Evolutionary conservation across 2,113 vertebrate species (phyloP), one percentile per base, ranked within the genome.

Genomic region (Semnornis frantzii): DNA sequence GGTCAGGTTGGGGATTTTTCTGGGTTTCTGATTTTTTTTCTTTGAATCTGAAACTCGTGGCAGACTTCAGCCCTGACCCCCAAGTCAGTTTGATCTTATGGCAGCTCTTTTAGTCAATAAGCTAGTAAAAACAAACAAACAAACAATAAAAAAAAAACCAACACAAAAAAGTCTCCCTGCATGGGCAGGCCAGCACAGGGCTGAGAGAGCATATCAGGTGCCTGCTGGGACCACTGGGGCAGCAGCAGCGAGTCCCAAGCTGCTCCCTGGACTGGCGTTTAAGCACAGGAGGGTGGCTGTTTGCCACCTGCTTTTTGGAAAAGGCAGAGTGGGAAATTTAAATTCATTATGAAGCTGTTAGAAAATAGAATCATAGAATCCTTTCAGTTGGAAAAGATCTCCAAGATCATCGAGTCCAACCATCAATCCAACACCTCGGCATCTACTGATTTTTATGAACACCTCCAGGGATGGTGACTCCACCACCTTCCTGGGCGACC

Each of bases 111-210:
- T 7, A 54, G n/a, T 48, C 19, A 15, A 9, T 52, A 52, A 82
- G 4, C 0, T 1, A 64, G 20, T 5, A 34, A 39, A 79, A 64
- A 30, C 31, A 48, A 48, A 46, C 15, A 39, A 39, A 39, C 44
- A 15, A 12, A 37, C 37, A 37, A 37, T 9, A 37, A 37, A 7
- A 52, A 24, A 52, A 12, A n/a, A n/a, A n/a, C n/a, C 11, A 13
- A 18, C 44, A 15, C 50, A 3, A 30, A 10, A 21, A 62, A 72
- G 19, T 19, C 39, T 27, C 11, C 20, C 16, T 42, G 34, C 20
- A 30, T 0, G 12, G 25, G 3, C 57, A 86, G 69, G 27, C 24
- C 19, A 50, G 30, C 2, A 0, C 0, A 3, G 24, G 34, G 31
- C 42, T 65, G 37, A 65, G 42, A 1, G 2, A 70, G 42, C n/a